Percentiles rank a stretch among this genome's conserved stretches.
phyloP scores from a whole-genome alignment of 2,888 invertebrate species.

The Cephus nigrinus region DNA sequence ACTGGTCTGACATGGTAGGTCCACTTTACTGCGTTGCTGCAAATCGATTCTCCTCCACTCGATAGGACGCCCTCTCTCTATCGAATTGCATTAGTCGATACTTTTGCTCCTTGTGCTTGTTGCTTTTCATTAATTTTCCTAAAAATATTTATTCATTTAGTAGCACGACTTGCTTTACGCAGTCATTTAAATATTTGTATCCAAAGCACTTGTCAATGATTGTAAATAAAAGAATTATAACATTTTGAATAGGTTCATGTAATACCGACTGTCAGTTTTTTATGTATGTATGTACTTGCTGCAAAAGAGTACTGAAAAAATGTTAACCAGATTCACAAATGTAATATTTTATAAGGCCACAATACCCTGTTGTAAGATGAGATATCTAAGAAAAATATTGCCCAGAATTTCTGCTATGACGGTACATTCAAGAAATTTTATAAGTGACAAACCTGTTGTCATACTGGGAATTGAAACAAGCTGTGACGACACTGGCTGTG shows the following conservation, averaged over 20 bases:
- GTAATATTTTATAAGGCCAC: not conserved
- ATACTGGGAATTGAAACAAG: slow-evolving; percentile 96
- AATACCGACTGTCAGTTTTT: not conserved
- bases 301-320: not conserved
- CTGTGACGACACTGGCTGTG: slow-evolving; percentile 97
- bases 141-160: not conserved
- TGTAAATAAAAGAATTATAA: not conserved
- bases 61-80: slow-evolving; percentile 3
- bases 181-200: not conserved
- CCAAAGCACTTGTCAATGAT: not conserved
- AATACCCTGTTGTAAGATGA: not conserved
- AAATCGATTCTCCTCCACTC: slow-evolving; percentile 24
- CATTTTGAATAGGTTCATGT: not conserved
- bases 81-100: not conserved
- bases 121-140: not conserved
- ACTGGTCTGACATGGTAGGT: slow-evolving; percentile 58
- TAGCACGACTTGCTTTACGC: not conserved
- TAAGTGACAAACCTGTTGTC: slow-evolving; percentile 36
- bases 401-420: not conserved
- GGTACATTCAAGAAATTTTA: not conserved
- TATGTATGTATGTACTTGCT: not conserved
- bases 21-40: slow-evolving; percentile 14
- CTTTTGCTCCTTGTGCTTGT: not conserved
- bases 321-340: not conserved
- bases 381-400: not conserved